Evolutionary conservation across 2,113 vertebrate species (phyloP).

Genomic region (Tetrax tetrax): DNA sequence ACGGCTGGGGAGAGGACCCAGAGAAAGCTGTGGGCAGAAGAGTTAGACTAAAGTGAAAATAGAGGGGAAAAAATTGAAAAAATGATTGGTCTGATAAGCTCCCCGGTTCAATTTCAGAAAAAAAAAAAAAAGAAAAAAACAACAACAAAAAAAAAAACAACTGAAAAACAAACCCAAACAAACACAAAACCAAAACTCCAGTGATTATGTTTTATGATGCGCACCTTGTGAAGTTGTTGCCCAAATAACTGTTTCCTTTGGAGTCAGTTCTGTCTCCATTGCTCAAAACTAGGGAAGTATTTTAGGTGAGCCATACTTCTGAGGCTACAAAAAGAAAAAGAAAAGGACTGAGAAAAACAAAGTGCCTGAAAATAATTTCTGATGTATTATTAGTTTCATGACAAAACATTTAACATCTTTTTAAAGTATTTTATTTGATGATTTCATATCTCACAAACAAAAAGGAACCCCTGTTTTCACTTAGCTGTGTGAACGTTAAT

Average conservation of each 20-base stretch:
- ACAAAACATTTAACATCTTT: background rate
- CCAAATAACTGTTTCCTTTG: background rate
- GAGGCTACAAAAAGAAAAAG: background rate
- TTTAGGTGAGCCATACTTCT: background rate
- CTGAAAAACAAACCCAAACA: too few relatives aligned
- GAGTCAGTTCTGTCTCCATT: background rate
- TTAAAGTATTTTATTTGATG: background rate
- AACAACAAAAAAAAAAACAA: background rate
- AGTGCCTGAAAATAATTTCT: background rate
- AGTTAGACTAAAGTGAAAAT: background rate
- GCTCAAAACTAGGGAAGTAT: background rate
- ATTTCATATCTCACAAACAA: background rate
- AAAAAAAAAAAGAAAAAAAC: background rate
- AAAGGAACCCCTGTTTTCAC: background rate
- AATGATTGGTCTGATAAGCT: background rate
- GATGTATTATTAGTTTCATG: background rate
- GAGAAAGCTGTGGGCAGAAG: background rate
- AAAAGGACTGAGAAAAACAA: background rate
- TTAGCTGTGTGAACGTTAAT: background rate
- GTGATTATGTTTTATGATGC: background rate
- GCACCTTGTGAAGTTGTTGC: background rate
- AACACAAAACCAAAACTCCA: background rate
- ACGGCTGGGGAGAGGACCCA: background rate
- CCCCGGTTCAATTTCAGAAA: background rate
- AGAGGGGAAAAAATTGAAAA: rapidly evolving